Percentiles rank a stretch among this genome's conserved stretches.
Evolutionary conservation across 2,888 invertebrate species (phyloP).

Genomic region (Fragum fragum): DNA sequence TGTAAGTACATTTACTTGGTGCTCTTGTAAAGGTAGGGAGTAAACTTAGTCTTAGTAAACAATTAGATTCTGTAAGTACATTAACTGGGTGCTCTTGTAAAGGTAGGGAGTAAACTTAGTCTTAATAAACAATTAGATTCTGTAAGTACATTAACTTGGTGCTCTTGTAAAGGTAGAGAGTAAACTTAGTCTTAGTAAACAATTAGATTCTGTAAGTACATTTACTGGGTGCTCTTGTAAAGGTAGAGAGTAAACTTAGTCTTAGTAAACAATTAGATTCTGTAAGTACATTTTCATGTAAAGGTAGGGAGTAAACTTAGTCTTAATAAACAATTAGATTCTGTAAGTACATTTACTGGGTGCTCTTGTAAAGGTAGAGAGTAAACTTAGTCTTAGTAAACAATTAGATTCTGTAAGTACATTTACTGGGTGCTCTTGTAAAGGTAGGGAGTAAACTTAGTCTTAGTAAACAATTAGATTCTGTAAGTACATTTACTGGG

Average conservation of each 20-base stretch:
- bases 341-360: too few relatives aligned
- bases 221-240: slow-evolving; percentile 83
- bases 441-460: slow-evolving; percentile 89
- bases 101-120: slow-evolving; percentile 85
- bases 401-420: background rate
- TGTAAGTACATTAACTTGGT: slow-evolving; percentile 73
- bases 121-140: slow-evolving; percentile 87
- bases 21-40: too few relatives aligned
- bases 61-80: too few relatives aligned
- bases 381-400: too few relatives aligned
- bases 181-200: slow-evolving; percentile 89
- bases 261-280: too few relatives aligned
- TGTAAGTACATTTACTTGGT: too few relatives aligned
- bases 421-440: slow-evolving; percentile 87
- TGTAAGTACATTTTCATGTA: slow-evolving; percentile 68
- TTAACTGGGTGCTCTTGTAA: too few relatives aligned
- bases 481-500: slow-evolving; percentile 73
- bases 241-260: background rate
- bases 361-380: background rate
- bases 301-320: background rate
- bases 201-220: slow-evolving; percentile 81
- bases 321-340: background rate
- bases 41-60: too few relatives aligned
- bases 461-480: slow-evolving; percentile 88
- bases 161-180: slow-evolving; percentile 89